Conservation (phyloP, 2,113 vertebrate genomes). For the Odocoileus virginianus region DNA sequence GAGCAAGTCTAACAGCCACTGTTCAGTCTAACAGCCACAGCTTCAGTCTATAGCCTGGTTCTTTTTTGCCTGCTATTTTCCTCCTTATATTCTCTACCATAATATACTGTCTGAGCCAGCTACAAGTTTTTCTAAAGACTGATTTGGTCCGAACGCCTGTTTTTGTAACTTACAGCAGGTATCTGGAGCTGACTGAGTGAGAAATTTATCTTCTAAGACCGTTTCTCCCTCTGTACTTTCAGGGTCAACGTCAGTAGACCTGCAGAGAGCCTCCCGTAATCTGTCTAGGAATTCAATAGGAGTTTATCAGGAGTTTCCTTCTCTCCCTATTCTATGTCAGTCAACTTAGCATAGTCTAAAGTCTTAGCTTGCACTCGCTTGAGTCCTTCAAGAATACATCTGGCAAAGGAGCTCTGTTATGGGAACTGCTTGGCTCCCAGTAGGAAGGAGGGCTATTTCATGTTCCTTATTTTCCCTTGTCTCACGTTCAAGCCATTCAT, state of each 20-base stretch:
- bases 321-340: neutral
- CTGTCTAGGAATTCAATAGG: neutral
- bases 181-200: neutral
- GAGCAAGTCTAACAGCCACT: neutral
- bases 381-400: neutral
- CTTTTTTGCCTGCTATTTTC: neutral
- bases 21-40: neutral
- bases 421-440: neutral
- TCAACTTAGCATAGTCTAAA: neutral
- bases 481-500: neutral
- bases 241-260: neutral
- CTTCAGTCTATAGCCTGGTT: neutral
- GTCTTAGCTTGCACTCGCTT: neutral
- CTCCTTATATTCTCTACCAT: neutral
- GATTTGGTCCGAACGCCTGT: neutral
- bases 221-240: neutral
- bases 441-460: neutral
- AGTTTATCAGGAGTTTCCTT: neutral
- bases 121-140: neutral
- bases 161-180: neutral
- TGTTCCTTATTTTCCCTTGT: neutral
- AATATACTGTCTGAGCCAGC: neutral
- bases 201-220: neutral
- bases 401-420: neutral
- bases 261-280: rapidly evolving